Evolutionary conservation across 2,113 vertebrate genomes (phyloP).

Genomic region (Hippocampus mohnikei): DNA sequence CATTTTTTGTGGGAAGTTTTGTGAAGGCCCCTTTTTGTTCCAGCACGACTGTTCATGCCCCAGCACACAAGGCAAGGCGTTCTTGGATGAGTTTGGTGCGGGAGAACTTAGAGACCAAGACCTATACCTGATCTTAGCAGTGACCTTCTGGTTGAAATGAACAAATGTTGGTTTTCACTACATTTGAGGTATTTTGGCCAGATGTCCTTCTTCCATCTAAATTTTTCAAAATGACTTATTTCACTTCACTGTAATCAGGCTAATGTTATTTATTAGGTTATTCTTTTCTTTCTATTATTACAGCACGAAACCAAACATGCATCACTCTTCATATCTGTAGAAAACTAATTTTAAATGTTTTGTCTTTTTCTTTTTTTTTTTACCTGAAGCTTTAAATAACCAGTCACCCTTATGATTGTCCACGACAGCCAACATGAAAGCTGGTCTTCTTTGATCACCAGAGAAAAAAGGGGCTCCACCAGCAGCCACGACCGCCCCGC

Average conservation of each 20-base stretch:
- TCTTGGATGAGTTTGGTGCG: neutral
- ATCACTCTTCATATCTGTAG: slow-evolving; percentile 3
- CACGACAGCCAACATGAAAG: slow-evolving; percentile 53
- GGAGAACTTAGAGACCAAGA: neutral
- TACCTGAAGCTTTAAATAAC: slow-evolving; percentile 38
- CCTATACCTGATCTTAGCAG: neutral
- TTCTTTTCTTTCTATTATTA: neutral
- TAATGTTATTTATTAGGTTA: neutral
- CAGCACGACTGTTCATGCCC: neutral
- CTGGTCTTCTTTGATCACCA: slow-evolving; percentile 57
- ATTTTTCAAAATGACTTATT: neutral
- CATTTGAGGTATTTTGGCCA: neutral
- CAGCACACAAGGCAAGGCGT: neutral
- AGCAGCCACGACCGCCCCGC: slow-evolving; percentile 27
- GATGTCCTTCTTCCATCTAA: neutral
- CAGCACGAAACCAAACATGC: neutral
- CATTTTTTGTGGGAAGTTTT: neutral
- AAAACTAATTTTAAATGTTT: slow-evolving; percentile 1
- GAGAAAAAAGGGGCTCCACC: slow-evolving; percentile 31
- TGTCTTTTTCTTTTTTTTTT: slow-evolving; percentile 33
- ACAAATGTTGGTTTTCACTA: neutral
- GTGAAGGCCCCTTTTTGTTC: neutral
- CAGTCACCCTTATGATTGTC: slow-evolving; percentile 34
- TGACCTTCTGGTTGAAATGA: neutral
- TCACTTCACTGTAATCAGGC: neutral